Conservation (phyloP, 2,888 invertebrate genomes). For the Isotomurus palustris region DNA sequence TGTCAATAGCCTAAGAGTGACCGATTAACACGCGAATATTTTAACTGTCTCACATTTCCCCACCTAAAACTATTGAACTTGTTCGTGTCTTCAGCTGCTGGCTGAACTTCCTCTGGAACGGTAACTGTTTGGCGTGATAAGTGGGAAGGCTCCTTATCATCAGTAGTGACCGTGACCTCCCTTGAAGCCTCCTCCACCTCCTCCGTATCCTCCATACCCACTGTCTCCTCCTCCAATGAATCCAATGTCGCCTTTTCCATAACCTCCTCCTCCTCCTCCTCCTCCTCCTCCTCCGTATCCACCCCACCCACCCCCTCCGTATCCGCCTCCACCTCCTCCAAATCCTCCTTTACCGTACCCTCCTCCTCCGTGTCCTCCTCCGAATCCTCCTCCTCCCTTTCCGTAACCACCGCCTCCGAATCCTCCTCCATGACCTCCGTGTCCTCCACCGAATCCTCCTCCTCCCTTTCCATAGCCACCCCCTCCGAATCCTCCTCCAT, state of each 20-base stretch:
- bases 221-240: neutral
- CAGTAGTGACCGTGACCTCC: too few relatives aligned
- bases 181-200: too few relatives aligned
- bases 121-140: too few relatives aligned
- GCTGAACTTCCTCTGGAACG: too few relatives aligned
- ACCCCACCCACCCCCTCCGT: neutral
- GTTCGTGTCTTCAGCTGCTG: too few relatives aligned
- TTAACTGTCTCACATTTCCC: too few relatives aligned
- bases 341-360: neutral
- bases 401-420: neutral
- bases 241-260: neutral
- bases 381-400: neutral
- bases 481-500: neutral
- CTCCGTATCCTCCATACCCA: slow-evolving; percentile 1
- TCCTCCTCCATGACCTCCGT: neutral
- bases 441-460: slow-evolving; percentile 5
- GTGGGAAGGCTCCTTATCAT: too few relatives aligned
- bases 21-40: too few relatives aligned
- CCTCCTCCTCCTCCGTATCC: neutral
- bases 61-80: too few relatives aligned
- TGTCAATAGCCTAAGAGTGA: too few relatives aligned
- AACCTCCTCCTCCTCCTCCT: neutral
- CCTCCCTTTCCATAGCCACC: neutral
- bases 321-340: neutral
- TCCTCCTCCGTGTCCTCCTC: neutral